Conservation (phyloP, 2,797 vertebrate species). For the Mormyrops boulengeri region DNA sequence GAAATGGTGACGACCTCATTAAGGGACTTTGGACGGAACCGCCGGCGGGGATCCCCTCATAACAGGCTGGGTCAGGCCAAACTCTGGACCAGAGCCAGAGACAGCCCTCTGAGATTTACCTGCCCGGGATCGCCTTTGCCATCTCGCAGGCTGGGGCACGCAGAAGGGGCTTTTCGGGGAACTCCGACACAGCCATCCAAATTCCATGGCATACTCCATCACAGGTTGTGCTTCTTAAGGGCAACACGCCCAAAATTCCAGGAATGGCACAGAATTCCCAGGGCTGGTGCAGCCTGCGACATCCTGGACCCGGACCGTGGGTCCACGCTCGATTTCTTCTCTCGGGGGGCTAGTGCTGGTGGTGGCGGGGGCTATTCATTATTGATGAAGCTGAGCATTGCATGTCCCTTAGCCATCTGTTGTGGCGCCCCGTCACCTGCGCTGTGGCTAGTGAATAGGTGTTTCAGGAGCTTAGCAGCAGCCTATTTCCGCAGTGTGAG, state of each 20-base stretch:
- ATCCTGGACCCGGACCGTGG: background rate
- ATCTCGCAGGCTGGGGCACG: background rate
- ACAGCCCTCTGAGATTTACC: background rate
- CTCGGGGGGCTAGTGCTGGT: background rate
- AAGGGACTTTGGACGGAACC: background rate
- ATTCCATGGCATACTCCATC: background rate
- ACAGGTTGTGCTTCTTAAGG: background rate
- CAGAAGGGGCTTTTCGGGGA: background rate
- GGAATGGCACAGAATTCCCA: background rate
- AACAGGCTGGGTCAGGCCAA: background rate
- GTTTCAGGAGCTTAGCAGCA: background rate
- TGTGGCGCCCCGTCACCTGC: conserved; percentile 19
- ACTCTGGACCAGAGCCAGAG: background rate
- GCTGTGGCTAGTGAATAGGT: background rate
- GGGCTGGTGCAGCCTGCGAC: background rate
- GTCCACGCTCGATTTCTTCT: background rate
- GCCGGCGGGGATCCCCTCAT: background rate
- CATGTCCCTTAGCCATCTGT: conserved; percentile 58
- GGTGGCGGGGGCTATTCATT: conserved; percentile 40
- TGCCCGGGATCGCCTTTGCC: background rate
- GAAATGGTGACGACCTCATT: background rate
- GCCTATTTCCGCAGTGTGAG: background rate
- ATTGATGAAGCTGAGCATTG: conserved; percentile 53
- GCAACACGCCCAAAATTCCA: background rate
- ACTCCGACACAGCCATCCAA: background rate